phyloP scores from a whole-genome alignment of 2,797 vertebrate genomes.

The Centroberyx gerrardi region DNA sequence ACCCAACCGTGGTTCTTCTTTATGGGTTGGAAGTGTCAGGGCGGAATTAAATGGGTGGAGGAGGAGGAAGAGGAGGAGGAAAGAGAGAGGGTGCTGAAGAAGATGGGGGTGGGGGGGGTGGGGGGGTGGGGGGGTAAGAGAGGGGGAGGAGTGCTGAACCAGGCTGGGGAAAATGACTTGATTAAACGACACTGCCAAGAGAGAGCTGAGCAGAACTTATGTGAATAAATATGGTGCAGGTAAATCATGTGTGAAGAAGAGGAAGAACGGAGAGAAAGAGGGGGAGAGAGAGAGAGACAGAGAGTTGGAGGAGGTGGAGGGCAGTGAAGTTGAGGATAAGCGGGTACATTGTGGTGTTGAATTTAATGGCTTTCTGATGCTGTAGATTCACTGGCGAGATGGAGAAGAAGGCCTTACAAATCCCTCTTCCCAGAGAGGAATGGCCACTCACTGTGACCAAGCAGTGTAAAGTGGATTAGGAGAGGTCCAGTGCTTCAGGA shows the following conservation, averaged over 20 bases:
- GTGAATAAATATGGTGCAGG: constrained; percentile 75
- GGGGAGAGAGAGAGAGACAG: constrained; percentile 2
- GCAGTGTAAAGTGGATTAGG: constrained; percentile 16
- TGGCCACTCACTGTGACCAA: constrained; percentile 17
- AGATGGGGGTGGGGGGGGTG: constrained; percentile 23
- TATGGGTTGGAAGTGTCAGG: constrained; percentile 72
- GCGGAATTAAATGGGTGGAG: constrained; percentile 56
- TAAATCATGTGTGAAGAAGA: constrained; percentile 76
- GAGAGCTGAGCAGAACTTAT: constrained; percentile 71
- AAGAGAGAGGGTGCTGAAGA: constrained; percentile 34
- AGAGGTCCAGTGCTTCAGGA: background rate
- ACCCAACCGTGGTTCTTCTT: constrained; percentile 63
- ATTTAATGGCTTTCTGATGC: constrained; percentile 28
- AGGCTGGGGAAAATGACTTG: constrained; percentile 73
- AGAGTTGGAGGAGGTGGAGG: constrained; percentile 12
- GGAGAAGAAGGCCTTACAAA: constrained; percentile 12
- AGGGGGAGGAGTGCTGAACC: constrained; percentile 39
- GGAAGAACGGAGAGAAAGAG: constrained; percentile 36
- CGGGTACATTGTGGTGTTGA: constrained; percentile 21
- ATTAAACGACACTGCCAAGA: constrained; percentile 75
- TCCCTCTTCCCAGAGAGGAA: constrained; percentile 15
- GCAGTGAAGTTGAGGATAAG: constrained; percentile 43
- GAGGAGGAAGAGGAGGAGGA: constrained; percentile 2
- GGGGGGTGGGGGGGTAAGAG: constrained; percentile 17
- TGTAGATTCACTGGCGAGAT: constrained; percentile 29